Percentiles rank a stretch among this genome's conserved stretches.
Evolutionary conservation across 2,113 vertebrate genomes (phyloP).

Genomic region (Diglossa brunneiventris): DNA sequence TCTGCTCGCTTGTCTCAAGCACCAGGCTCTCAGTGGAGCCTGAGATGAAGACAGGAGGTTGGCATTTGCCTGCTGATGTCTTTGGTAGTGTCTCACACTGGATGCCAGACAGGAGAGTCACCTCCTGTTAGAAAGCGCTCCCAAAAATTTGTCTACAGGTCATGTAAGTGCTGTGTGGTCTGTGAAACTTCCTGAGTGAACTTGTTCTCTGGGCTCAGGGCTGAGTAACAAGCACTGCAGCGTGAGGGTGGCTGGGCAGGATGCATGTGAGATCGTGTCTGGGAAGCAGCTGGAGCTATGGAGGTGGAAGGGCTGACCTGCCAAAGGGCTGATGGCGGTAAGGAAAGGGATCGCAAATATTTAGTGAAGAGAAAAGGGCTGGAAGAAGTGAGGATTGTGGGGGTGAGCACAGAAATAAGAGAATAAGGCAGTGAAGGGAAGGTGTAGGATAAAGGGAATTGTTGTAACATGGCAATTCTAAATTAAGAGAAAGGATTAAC

Average conservation of each 20-base stretch:
- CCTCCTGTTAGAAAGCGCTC: neutral
- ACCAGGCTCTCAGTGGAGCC: neutral
- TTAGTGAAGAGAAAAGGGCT: neutral
- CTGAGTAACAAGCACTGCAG: neutral
- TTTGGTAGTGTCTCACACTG: neutral
- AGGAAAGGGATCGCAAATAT: neutral
- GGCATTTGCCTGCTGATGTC: neutral
- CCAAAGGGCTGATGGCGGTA: neutral
- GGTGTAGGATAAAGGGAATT: neutral
- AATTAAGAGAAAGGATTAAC: neutral
- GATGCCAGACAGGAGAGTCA: neutral
- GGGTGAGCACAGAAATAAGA: neutral
- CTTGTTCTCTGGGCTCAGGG: neutral
- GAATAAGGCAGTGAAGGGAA: neutral
- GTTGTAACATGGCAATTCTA: neutral
- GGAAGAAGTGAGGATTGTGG: neutral
- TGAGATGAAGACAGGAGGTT: neutral
- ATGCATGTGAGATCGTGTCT: neutral
- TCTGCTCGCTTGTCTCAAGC: neutral
- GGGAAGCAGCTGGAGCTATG: neutral
- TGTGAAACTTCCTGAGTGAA: neutral
- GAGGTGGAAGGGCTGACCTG: neutral
- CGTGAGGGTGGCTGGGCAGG: neutral
- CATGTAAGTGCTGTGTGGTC: neutral
- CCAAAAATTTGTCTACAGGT: neutral